These are phyloP conservation scores for Hippasteria phrygiana DNA, from an alignment of 53 echinoderm and acorn worm genomes.

Conservation along the genomic window DNA sequence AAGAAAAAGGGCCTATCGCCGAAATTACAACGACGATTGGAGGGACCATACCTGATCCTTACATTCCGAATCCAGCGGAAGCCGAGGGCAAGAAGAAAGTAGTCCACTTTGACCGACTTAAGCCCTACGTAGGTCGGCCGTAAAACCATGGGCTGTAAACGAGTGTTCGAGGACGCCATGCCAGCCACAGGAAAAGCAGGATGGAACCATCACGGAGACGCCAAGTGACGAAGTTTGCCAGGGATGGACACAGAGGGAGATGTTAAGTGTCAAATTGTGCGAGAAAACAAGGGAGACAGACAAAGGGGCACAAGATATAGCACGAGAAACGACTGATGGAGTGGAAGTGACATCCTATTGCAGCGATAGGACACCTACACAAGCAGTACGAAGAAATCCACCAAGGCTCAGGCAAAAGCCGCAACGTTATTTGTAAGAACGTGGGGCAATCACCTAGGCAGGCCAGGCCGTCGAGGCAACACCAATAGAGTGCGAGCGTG, in stretches of 20 bases:
- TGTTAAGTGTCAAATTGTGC: neutral
- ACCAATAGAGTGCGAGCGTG: neutral
- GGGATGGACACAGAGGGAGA: neutral
- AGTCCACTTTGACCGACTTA: slow-evolving; percentile 15
- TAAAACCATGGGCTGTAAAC: neutral
- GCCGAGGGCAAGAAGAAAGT: slow-evolving; percentile 3
- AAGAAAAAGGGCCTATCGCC: slow-evolving; percentile 46
- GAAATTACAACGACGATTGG: neutral
- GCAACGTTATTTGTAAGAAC: neutral
- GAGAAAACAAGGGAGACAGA: neutral
- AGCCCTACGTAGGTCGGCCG: slow-evolving; percentile 1
- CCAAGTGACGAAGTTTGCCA: no score
- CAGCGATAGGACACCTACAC: neutral
- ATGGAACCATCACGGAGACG: neutral
- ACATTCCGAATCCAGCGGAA: slow-evolving; percentile 31
- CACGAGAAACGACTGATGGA: neutral
- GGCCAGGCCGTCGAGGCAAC: slow-evolving; percentile 4
- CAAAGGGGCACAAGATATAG: neutral
- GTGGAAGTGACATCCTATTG: no score
- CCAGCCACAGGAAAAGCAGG: neutral
- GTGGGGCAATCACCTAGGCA: neutral
- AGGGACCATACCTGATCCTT: slow-evolving; percentile 25
- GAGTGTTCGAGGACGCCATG: neutral
- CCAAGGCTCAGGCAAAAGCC: neutral
- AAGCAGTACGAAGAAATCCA: neutral